These are phyloP conservation scores for Hyperopisus bebe DNA, from an alignment of 2,113 vertebrate genomes.

Conservation along the genomic window DNA sequence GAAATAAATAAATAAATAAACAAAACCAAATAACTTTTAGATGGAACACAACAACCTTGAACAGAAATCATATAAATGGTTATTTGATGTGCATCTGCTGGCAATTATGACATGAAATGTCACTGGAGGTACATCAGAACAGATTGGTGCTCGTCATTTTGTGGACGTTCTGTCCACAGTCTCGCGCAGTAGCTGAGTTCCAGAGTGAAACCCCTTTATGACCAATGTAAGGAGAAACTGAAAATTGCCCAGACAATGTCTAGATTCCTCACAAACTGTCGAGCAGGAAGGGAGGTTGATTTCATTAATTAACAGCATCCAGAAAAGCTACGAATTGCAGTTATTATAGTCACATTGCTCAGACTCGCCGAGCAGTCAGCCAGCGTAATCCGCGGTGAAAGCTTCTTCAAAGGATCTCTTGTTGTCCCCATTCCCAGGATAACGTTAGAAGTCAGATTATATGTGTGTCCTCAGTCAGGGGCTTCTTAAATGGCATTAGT, in stretches of 20 bases:
- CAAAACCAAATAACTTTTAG: neutral
- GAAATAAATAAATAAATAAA: neutral
- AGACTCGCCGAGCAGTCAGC: slow-evolving; percentile 41
- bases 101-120: neutral
- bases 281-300: neutral
- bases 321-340: slow-evolving; percentile 46
- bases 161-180: neutral
- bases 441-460: slow-evolving; percentile 47
- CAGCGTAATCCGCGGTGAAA: slow-evolving; percentile 49
- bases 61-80: neutral
- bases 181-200: neutral
- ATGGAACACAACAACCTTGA: neutral
- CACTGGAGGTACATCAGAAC: neutral
- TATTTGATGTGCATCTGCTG: neutral
- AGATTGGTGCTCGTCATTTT: neutral
- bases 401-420: slow-evolving; percentile 49
- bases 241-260: neutral
- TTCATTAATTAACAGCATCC: slow-evolving; percentile 42
- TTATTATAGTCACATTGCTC: slow-evolving; percentile 51
- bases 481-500: slow-evolving; percentile 40
- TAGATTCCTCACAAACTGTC: slow-evolving; percentile 2
- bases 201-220: neutral
- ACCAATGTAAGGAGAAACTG: neutral
- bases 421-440: slow-evolving; percentile 37
- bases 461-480: slow-evolving; percentile 44